Evolutionary conservation across 2,113 vertebrate species (phyloP).

Genomic region (Diadophis punctatus): DNA sequence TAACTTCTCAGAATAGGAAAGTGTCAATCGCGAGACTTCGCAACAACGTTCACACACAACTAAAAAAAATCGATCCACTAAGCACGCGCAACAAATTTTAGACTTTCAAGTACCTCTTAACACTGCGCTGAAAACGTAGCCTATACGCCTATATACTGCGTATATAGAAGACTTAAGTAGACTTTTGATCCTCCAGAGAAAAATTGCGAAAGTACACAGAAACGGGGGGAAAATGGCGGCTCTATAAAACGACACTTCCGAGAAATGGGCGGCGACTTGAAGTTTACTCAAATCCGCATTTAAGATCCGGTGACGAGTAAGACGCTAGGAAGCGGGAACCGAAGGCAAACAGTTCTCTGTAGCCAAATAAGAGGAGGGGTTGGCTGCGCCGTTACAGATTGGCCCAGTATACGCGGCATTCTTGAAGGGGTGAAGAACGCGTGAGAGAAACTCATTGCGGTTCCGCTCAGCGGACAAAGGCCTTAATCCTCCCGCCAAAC

Average conservation of each 20-base stretch:
- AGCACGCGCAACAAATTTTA: not conserved
- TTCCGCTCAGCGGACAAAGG: not conserved
- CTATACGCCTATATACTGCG: too few relatives aligned
- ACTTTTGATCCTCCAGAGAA: not conserved
- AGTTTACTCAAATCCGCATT: not conserved
- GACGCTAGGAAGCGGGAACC: not conserved
- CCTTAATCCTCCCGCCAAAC: conserved; percentile 69
- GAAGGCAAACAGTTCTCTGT: too few relatives aligned
- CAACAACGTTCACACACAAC: not conserved
- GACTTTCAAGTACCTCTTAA: not conserved
- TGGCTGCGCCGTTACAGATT: not conserved
- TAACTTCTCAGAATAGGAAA: not conserved
- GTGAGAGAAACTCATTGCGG: not conserved
- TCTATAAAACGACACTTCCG: not conserved
- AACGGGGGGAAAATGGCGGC: not conserved
- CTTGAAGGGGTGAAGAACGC: not conserved
- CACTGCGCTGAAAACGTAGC: not conserved
- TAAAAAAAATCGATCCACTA: not conserved
- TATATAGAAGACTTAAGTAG: not conserved
- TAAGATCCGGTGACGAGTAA: not conserved
- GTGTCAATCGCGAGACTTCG: not conserved
- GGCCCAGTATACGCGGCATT: not conserved
- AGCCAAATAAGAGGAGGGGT: too few relatives aligned
- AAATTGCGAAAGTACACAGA: not conserved
- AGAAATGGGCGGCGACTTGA: not conserved